Evolutionary conservation across 35 echinoderm and acorn worm species (phyloP).

Genomic region (Acanthaster planci): DNA sequence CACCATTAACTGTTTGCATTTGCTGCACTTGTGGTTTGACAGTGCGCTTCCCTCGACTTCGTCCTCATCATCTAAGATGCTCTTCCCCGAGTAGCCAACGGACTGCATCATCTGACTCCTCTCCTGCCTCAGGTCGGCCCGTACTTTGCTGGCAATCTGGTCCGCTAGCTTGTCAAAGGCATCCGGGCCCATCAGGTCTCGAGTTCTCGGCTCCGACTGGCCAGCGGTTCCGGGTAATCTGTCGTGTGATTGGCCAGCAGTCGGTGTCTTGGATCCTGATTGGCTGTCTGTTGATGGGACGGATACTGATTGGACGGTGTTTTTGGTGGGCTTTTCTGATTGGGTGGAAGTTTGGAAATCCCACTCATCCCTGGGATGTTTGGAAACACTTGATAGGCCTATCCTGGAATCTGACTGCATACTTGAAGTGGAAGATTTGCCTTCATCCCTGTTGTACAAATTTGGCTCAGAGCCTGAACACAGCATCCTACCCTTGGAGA

Average conservation of each 20-base stretch:
- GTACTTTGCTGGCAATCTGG: slow-evolving; percentile 61
- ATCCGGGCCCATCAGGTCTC: slow-evolving; percentile 42
- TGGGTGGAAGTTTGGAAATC: neutral
- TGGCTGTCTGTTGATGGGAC: neutral
- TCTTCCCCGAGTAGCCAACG: slow-evolving; percentile 14
- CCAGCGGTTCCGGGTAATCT: neutral
- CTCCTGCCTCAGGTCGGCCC: slow-evolving; percentile 52
- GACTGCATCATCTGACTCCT: slow-evolving; percentile 26
- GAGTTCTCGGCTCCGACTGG: neutral
- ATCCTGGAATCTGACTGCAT: neutral
- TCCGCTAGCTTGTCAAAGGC: slow-evolving; percentile 67
- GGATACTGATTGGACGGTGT: neutral
- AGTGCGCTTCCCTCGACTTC: neutral
- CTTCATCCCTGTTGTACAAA: neutral
- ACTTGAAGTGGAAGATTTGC: too few relatives aligned
- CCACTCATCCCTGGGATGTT: neutral
- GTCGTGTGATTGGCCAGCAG: neutral
- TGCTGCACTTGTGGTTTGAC: slow-evolving; percentile 63
- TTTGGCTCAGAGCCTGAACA: neutral
- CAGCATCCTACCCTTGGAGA: neutral
- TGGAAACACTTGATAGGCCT: neutral
- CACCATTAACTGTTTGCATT: slow-evolving; percentile 93
- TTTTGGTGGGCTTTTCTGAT: neutral
- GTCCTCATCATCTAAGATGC: slow-evolving; percentile 40
- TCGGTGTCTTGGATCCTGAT: neutral